Evolutionary conservation across 2,888 invertebrate species (phyloP).

Genomic region (Agriopis leucophaearia): DNA sequence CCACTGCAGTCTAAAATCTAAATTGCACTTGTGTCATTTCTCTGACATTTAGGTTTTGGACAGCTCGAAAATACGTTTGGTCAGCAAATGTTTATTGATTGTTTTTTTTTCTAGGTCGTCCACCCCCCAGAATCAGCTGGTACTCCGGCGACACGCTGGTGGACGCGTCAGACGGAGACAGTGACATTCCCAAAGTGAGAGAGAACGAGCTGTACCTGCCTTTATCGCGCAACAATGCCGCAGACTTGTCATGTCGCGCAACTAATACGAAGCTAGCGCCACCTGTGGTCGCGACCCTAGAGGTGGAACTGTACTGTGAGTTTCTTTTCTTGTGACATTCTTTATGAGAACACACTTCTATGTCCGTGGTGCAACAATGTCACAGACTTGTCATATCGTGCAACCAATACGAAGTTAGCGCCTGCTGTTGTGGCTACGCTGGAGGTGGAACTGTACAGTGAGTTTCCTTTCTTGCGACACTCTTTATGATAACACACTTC

Average conservation of each 20-base stretch:
- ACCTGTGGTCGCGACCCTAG: slow-evolving; percentile 89
- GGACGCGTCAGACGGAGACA: slow-evolving; percentile 89
- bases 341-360: not conserved
- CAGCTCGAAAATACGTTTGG: too few relatives aligned
- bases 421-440: slow-evolving; percentile 89
- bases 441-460: slow-evolving; percentile 90
- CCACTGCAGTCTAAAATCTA: too few relatives aligned
- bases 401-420: slow-evolving; percentile 90
- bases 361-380: slow-evolving; percentile 90
- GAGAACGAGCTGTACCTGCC: slow-evolving; percentile 90
- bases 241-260: slow-evolving; percentile 90
- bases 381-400: slow-evolving; percentile 90
- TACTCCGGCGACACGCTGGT: slow-evolving; percentile 91
- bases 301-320: slow-evolving; percentile 92
- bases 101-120: slow-evolving; percentile 86
- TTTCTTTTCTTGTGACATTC: slow-evolving; percentile 29
- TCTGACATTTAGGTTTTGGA: too few relatives aligned
- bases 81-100: too few relatives aligned
- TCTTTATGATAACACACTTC: not conserved
- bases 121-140: slow-evolving; percentile 91
- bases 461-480: slow-evolving; percentile 66
- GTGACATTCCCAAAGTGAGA: slow-evolving; percentile 88
- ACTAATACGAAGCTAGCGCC: slow-evolving; percentile 90
- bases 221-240: slow-evolving; percentile 89
- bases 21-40: too few relatives aligned